Evolutionary conservation across 2,113 vertebrate species (phyloP), one percentile per base, ranked within the genome.

Genomic region (Rhinopomastus cyanomelas): DNA sequence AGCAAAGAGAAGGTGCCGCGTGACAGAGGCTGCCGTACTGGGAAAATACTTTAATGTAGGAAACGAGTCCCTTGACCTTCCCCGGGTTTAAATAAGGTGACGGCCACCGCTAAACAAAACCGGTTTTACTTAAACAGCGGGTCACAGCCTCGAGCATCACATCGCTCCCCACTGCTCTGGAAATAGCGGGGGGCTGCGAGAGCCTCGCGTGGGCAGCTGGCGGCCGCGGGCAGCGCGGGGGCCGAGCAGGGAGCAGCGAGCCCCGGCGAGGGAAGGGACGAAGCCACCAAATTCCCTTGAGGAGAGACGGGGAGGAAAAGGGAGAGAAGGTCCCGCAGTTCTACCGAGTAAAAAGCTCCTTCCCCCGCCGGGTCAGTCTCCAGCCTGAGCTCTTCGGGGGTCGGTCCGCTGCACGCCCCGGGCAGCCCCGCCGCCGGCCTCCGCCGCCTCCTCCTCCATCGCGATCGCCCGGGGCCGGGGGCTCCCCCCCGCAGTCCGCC

Each of bases 31-130:
- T 87, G 95, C 92, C 71, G 88, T 96, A 88, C 65, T 92, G 85
- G 91, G 88, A 93, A 95, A 96, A 96, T 95, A 96, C 73, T 96
- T 96, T 96, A 96, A 96, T 96, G 88, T 96, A 88, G 90, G 88
- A 96, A 93, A 95, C 81, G 90, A 96, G 88, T 88, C 92, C 53
- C 71, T 89, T 96, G 91, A 92, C 81, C 79, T 90, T 94, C 85
- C 85, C 90, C 4, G 56, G 36, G 76, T 87, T 95, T 94, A 96
- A 96, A 95, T 96, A 95, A 95, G 81, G 92, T 87, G 91, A 93
- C 91, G 76, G 84, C 95, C 81, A 57, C 68, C 25, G 72, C 82
- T 93, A 92, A 95, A 84, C 95, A 90, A 91, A 93, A 86, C 84
- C 21, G 92, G 1, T 66, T 88, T 77, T 72, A 91, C 79, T 78